Evolutionary conservation across 2,888 invertebrate genomes (phyloP), one percentile per base, ranked within the genome.

Genomic region (Heliconius erato): DNA sequence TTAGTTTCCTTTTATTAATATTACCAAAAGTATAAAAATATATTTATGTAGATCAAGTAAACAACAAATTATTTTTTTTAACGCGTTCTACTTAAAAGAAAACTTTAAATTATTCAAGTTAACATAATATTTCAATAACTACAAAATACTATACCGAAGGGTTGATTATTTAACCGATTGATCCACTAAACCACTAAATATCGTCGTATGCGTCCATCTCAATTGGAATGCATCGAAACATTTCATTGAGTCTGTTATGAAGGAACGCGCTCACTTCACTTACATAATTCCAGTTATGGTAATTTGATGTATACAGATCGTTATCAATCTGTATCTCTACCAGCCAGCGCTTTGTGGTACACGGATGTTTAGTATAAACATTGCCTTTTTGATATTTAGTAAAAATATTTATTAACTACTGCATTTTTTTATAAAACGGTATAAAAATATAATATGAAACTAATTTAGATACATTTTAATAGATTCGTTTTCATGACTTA

Each of bases 251-350:
- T 82, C 54, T 44, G 40, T 59, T 67, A 82, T 63, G 67, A 79
- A 79, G 40, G 81, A 82, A 82, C 68, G 74, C 79, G 68, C 79
- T 74, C 79, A 68, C 74, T 54, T 35, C 59, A 35, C 74, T 79
- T 79, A 82, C 68, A 68, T 79, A 74, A 82, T 74, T 74, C 72
- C 40, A 40, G 82, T 74, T 82, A 82, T 82, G 82, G 67, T 82
- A 82, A 79, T 82, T 32, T 65, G 54, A 79, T 79, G 72, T 78
- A 81, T 81, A n/a, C n/a, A 54, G 28, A 79, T 67, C 26, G 68
- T 78, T 78, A 78, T 76, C 78, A 78, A 78, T 78, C 40, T 77
- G 16, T 26, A 40, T 77, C 67, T 78, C 49, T 78, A 44, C 67
- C 16, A 23, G 40, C 28, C 28, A 77, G 67, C 67, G 19, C 26